A percentile compares a stretch with the other conserved stretches of the same genome.
Evolutionary conservation across 2,113 vertebrate genomes (phyloP).

Genomic region (Otus sunia): DNA sequence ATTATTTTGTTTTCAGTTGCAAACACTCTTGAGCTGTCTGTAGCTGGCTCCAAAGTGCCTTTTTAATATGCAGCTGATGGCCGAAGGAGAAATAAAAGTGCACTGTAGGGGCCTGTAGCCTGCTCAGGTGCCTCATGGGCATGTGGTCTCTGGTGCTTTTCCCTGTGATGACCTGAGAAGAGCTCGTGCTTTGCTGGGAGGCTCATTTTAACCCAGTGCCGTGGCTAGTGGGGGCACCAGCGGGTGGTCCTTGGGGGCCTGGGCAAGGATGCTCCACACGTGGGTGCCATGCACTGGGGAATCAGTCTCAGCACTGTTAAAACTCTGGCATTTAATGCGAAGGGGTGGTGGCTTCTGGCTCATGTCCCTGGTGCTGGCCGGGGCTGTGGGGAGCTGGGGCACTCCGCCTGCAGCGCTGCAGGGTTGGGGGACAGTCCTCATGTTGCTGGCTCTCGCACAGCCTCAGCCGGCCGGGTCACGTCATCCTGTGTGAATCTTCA

Average conservation of each 20-base stretch:
- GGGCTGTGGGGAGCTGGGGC: neutral
- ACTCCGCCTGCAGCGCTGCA: neutral
- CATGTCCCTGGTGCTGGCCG: neutral
- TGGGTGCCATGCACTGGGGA: neutral
- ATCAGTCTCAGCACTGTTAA: neutral
- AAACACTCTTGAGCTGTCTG: neutral
- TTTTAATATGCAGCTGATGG: neutral
- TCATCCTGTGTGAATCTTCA: neutral
- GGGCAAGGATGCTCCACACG: rapidly evolving
- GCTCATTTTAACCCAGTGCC: neutral
- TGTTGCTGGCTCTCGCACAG: neutral
- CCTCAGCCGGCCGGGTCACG: neutral
- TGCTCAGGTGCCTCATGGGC: neutral
- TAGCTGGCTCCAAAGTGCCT: neutral
- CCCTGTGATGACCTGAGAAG: neutral
- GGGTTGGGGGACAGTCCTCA: neutral
- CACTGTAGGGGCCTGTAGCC: rapidly evolving
- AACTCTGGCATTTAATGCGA: neutral
- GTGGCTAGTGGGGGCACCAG: rapidly evolving
- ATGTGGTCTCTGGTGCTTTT: neutral
- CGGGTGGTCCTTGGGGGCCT: neutral
- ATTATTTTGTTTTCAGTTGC: neutral
- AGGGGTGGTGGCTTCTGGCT: neutral
- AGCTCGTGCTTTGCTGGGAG: neutral
- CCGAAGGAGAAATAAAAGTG: neutral